Evolutionary conservation across 2,113 vertebrate species (phyloP).

Genomic region (Cairina moschata): DNA sequence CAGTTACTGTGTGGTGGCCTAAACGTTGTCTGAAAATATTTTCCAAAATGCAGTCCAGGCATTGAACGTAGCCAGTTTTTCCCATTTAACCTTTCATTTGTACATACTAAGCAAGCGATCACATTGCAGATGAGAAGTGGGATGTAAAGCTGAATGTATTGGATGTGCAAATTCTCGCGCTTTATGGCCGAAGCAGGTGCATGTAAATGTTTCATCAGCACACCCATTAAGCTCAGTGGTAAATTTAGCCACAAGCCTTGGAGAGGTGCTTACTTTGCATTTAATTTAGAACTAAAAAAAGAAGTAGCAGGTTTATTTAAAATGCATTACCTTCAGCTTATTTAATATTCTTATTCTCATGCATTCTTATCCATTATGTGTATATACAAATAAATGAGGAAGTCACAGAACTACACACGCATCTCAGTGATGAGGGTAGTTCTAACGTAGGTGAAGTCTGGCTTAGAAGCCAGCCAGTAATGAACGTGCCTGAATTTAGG

Average conservation of each 20-base stretch:
- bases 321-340: constrained; percentile 42
- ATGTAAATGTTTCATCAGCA: constrained; percentile 50
- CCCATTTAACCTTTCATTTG: not conserved
- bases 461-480: not conserved
- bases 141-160: not conserved
- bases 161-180: not conserved
- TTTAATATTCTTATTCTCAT: constrained; percentile 40
- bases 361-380: constrained; percentile 22
- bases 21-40: not conserved
- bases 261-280: constrained; percentile 48
- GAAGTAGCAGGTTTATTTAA: constrained; percentile 29
- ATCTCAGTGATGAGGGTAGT: not conserved
- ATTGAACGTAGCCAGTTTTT: not conserved
- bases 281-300: constrained; percentile 47
- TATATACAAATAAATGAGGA: constrained; percentile 7
- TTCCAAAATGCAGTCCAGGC: not conserved
- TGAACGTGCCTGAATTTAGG: not conserved
- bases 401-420: not conserved
- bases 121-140: not conserved
- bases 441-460: not conserved
- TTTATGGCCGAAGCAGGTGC: constrained; percentile 31
- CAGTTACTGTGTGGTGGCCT: not conserved
- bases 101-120: not conserved
- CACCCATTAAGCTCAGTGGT: constrained; percentile 38
- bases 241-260: constrained; percentile 44